These are phyloP conservation scores for Mastacembelus armatus DNA, from an alignment of 2,797 vertebrate genomes.

Conservation along the genomic window DNA sequence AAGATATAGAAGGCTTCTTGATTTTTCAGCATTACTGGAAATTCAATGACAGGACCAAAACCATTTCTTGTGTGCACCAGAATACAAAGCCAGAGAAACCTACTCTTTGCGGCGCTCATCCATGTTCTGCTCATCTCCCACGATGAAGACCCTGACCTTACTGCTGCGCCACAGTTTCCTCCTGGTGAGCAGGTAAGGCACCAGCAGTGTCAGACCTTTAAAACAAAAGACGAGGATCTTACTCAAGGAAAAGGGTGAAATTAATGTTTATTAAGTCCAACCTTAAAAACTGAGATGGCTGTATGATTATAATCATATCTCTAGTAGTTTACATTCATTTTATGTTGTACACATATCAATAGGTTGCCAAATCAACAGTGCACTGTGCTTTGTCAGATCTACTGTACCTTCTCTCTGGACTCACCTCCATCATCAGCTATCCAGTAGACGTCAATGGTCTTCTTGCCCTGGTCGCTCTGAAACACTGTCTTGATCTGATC, in stretches of 20 bases:
- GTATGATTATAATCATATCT: too few species aligned
- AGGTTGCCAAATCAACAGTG: background rate
- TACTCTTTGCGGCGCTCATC: conserved; percentile 82
- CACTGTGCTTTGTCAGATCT: background rate
- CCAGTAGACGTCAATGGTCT: conserved; percentile 85
- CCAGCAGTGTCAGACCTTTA: conserved; percentile 84
- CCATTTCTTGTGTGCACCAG: too few species aligned
- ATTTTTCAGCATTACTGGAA: background rate
- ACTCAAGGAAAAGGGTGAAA: too few species aligned
- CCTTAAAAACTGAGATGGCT: too few species aligned
- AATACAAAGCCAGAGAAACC: conserved; percentile 16
- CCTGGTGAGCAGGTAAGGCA: conserved; percentile 85
- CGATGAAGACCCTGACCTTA: conserved; percentile 82
- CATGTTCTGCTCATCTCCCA: conserved; percentile 76
- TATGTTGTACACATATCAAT: too few species aligned
- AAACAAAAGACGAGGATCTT: too few species aligned
- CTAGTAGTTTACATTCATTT: too few species aligned
- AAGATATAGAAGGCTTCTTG: too few species aligned
- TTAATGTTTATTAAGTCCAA: too few species aligned
- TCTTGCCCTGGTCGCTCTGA: conserved; percentile 81
- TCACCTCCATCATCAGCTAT: conserved; percentile 85
- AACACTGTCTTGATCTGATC: conserved; percentile 78
- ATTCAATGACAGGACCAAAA: background rate
- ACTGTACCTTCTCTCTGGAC: background rate
- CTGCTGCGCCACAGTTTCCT: conserved; percentile 79